Base-by-base conservation (phyloP, 2,888 invertebrate species). In the Pomacea canaliculata region DNA sequence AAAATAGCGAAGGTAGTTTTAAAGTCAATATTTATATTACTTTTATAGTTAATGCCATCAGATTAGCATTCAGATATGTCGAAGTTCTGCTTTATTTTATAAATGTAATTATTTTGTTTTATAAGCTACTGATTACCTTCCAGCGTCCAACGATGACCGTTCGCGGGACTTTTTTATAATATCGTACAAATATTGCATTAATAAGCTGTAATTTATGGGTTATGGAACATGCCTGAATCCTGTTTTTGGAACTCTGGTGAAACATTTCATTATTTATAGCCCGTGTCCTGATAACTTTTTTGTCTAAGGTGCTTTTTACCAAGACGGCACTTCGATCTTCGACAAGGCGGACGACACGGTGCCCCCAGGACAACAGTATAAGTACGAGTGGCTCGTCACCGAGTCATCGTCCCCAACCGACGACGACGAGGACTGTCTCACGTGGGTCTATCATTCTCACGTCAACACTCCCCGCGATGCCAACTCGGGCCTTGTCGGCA, bases 371-470 rank as follows among this genome's bases (percentile, higher is more conserved):
- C 23, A 27, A 19, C 16, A 18, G 27, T 63, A 63, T 19, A 27
- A 12, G 63, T 74, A 83, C 62, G 73, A 71, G 9, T 84, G 84
- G 85, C 76, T 79, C 27, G 73, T 84, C 65, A 80, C 81, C 18
- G 75, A 80, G 1, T 78, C 79, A n/a, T 81, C 80, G 27, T 80
- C 82, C 0, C 85, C 84, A 18, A 77, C 78, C 59, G 75, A 73
- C 10, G 81, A 79, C 60, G 85, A 85, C 76, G 81, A 83, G 13
- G 80, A 79, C 60, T 86, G 85, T 71, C 71, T 85, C 48, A 80
- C 83, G 9, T 86, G 84, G 77, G 81, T 81, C n/a, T 86, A 86
- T 79, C 85, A 85, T 70, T 85, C 85, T 19, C 85, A 85, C 73
- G 76, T 84, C 59, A 77, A 82, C 74, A 79, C 84, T 16, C 79